Percentiles rank a stretch among this genome's conserved stretches.
Evolutionary conservation across 2,888 invertebrate species (phyloP).

Genomic region (Lasius fuliginosus): DNA sequence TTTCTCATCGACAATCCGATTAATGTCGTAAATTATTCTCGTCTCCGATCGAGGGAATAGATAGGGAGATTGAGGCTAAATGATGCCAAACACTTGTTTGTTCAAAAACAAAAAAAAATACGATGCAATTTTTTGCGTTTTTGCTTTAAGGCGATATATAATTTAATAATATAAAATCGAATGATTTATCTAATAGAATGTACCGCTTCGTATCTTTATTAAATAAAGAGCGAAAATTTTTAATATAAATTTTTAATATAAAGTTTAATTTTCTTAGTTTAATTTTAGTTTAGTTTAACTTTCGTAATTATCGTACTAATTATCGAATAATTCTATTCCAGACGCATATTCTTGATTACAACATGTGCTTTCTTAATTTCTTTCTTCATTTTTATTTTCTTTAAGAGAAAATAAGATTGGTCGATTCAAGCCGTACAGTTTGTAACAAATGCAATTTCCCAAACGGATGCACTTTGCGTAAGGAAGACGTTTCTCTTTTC

Average conservation of each 20-base stretch:
- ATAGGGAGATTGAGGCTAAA: neutral
- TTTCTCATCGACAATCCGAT: conserved; percentile 24
- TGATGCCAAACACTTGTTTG: neutral
- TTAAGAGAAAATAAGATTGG: conserved; percentile 10
- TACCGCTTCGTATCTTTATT: neutral
- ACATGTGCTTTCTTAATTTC: neutral
- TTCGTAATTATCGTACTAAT: neutral
- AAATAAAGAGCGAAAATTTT: neutral
- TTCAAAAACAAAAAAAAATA: neutral
- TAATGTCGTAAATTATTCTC: conserved; percentile 6
- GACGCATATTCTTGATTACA: neutral
- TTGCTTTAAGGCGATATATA: neutral
- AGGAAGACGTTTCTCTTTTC: conserved; percentile 50
- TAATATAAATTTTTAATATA: no score
- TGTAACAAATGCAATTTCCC: conserved; percentile 41
- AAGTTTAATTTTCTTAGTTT: no score
- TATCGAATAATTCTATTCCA: neutral
- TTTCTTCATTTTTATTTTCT: neutral
- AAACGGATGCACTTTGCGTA: conserved; percentile 50
- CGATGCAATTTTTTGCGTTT: neutral
- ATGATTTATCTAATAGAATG: neutral
- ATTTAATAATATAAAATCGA: neutral
- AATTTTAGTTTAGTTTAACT: no score
- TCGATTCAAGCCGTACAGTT: conserved; percentile 1
- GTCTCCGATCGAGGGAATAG: neutral